phyloP scores from a whole-genome alignment of 2,797 vertebrate species.

The Aplochiton taeniatus region DNA sequence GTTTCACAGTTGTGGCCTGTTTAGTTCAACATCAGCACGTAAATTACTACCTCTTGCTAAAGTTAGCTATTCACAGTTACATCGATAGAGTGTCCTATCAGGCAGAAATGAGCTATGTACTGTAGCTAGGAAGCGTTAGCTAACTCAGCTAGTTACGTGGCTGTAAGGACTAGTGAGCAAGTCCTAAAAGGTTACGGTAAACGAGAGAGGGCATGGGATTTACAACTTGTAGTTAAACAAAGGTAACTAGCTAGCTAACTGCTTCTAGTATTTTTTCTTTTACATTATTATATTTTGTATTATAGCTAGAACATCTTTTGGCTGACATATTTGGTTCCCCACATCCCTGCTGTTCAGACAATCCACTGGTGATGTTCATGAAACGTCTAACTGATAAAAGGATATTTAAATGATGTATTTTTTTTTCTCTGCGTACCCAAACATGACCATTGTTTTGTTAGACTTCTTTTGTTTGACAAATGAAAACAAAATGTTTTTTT shows the following conservation, averaged over 20 bases:
- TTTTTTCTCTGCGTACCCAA: neutral
- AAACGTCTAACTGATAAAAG: neutral
- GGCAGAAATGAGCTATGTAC: too few species aligned
- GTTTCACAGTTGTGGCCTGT: too few species aligned
- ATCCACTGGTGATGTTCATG: neutral
- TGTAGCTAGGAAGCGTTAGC: too few species aligned
- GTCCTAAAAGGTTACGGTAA: too few species aligned
- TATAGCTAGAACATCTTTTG: neutral
- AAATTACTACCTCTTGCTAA: neutral
- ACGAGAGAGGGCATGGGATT: too few species aligned
- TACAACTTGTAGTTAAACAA: neutral
- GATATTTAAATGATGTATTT: neutral
- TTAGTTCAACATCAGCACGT: neutral
- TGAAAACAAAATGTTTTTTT: neutral
- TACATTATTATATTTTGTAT: neutral
- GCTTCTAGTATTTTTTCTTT: neutral
- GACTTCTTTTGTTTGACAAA: neutral
- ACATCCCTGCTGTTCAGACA: neutral
- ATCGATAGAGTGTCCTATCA: too few species aligned
- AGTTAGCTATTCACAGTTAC: neutral
- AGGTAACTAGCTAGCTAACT: neutral
- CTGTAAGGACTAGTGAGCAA: too few species aligned
- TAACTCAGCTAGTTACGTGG: too few species aligned
- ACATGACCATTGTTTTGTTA: neutral
- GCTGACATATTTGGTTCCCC: neutral